A percentile compares a stretch with the other conserved stretches of the same genome.
phyloP scores from a whole-genome alignment of 1,140 invertebrate species.

The Caenorhabditis tropicalis region DNA sequence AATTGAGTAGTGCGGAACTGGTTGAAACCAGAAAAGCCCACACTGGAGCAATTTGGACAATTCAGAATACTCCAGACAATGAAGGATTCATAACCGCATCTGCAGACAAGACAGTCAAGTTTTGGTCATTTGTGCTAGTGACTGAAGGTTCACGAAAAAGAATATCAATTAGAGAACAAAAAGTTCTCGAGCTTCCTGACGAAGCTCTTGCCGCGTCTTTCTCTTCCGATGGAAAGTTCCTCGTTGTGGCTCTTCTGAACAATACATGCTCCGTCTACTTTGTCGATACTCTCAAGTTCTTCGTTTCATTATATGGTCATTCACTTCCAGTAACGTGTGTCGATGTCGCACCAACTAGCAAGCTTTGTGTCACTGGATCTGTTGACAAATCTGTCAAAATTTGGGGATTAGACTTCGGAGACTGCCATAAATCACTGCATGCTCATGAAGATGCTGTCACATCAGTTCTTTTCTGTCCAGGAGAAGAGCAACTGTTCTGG shows the following conservation, averaged over 20 bases:
- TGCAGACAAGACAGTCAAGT: conserved; percentile 87
- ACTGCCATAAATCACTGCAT: conserved; percentile 80
- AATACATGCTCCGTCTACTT: conserved; percentile 95
- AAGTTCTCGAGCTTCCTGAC: conserved; percentile 52
- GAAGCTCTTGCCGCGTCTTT: conserved; percentile 47
- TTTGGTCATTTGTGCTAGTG: conserved; percentile 89
- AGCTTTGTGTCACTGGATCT: conserved; percentile 88
- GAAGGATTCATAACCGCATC: conserved; percentile 76
- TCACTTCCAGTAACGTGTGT: conserved; percentile 90
- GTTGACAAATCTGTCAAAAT: conserved; percentile 94
- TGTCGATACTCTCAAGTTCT: conserved; percentile 92
- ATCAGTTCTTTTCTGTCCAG: conserved; percentile 74
- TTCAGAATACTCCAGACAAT: conserved; percentile 41
- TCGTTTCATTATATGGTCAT: conserved; percentile 92
- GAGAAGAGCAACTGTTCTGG: conserved; percentile 90
- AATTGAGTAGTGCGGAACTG: conserved; percentile 41
- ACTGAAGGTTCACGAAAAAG: conserved; percentile 63
- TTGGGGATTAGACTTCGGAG: conserved; percentile 98
- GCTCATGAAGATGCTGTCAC: conserved; percentile 84
- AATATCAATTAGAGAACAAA: conserved; percentile 53
- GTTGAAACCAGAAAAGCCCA: conserved; percentile 78
- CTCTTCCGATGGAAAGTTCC: conserved; percentile 76
- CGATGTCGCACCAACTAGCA: conserved; percentile 87
- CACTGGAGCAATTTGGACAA: conserved; percentile 80
- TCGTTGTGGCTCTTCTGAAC: conserved; percentile 89